Conservation (phyloP, 2,888 invertebrate genomes). For the Nymphalis c-album region DNA sequence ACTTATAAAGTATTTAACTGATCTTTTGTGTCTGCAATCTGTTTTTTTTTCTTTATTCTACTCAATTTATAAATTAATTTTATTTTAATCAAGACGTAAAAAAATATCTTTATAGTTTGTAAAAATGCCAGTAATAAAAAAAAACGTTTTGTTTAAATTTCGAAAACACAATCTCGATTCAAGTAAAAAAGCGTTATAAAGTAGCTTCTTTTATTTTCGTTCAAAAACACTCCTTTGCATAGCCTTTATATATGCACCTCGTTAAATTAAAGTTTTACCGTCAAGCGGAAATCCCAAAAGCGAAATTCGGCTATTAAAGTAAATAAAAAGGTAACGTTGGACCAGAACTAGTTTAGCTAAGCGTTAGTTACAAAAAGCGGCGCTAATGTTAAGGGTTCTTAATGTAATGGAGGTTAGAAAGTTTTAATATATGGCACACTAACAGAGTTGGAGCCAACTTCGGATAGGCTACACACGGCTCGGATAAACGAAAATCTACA, state of each 20-base stretch:
- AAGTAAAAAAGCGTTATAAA: constrained; percentile 2
- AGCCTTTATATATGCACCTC: constrained; percentile 7
- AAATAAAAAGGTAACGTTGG: constrained; percentile 30
- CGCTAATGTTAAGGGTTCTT: constrained; percentile 49
- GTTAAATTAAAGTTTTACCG: constrained; percentile 11
- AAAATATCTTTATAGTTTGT: too few species aligned
- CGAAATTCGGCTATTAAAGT: constrained; percentile 25
- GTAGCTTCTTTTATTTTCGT: constrained; percentile 2
- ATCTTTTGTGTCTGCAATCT: too few species aligned
- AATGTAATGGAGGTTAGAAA: constrained; percentile 64
- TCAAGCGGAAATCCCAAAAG: constrained; percentile 12
- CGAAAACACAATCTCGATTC: background rate
- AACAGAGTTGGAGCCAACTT: constrained; percentile 58
- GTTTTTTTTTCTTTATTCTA: too few species aligned
- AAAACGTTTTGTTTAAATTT: background rate
- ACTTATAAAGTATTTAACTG: too few species aligned
- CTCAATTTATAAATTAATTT: too few species aligned
- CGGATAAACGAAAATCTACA: constrained; percentile 7
- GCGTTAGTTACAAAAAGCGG: constrained; percentile 44
- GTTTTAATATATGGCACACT: constrained; percentile 66
- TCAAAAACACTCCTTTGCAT: constrained; percentile 5
- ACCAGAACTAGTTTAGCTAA: constrained; percentile 34
- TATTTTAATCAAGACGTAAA: too few species aligned
- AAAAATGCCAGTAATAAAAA: background rate
- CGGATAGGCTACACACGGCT: constrained; percentile 35